Conservation (phyloP, 2,113 vertebrate genomes). For the Chauna torquata region DNA sequence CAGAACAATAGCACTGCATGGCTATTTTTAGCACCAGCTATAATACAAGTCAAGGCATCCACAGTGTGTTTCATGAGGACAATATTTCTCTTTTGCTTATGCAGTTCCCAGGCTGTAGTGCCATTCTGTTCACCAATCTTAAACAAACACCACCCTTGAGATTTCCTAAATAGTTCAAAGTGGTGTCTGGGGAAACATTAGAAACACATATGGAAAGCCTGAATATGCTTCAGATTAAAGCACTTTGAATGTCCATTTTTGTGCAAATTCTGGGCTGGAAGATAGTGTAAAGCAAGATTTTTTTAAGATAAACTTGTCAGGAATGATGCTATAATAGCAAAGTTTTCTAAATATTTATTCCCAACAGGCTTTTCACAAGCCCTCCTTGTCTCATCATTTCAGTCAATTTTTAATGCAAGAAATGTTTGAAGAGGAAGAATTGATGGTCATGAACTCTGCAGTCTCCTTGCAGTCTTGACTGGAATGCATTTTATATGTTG, state of each 20-base stretch:
- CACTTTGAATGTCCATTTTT: slow-evolving; percentile 47
- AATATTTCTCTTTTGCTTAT: slow-evolving; percentile 41
- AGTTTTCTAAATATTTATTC: slow-evolving; percentile 58
- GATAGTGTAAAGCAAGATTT: neutral
- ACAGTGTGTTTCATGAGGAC: slow-evolving; percentile 8
- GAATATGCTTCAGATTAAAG: slow-evolving; percentile 9
- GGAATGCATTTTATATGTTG: neutral
- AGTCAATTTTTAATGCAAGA: slow-evolving; percentile 35
- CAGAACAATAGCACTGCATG: neutral
- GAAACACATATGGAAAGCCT: slow-evolving; percentile 37
- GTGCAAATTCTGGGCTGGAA: slow-evolving; percentile 9
- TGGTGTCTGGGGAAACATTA: slow-evolving; percentile 50
- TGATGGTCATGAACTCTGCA: slow-evolving; percentile 1
- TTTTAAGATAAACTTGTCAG: slow-evolving; percentile 48
- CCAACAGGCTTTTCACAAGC: slow-evolving; percentile 37
- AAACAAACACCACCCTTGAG: slow-evolving; percentile 19
- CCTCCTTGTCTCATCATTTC: neutral
- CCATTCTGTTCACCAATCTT: slow-evolving; percentile 56
- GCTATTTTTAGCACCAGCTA: slow-evolving; percentile 60
- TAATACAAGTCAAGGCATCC: slow-evolving; percentile 34
- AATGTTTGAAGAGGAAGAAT: slow-evolving; percentile 12
- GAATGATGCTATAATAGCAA: slow-evolving; percentile 19
- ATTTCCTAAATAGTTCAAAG: slow-evolving; percentile 56
- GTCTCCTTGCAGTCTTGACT: neutral
- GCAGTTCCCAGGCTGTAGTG: slow-evolving; percentile 46